Evolutionary conservation across 2,113 vertebrate genomes (phyloP), one percentile per base, ranked within the genome.

Genomic region (Sceloporus undulatus): DNA sequence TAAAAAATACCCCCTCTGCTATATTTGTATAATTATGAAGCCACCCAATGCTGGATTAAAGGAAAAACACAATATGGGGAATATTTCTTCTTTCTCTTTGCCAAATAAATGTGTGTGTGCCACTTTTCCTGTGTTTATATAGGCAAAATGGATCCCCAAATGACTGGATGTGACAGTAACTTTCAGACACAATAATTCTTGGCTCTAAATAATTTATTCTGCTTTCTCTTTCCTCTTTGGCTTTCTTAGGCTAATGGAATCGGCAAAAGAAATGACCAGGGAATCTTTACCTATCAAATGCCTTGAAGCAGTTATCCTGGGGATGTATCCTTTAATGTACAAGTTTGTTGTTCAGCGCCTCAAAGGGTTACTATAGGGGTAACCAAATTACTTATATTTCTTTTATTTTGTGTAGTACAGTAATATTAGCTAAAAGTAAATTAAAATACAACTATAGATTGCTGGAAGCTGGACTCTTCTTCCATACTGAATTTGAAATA

Each of bases 231-330:
- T 79, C n/a, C 18, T 83, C 16, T 29, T 6, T 23, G 11, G 48
- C 87, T 85, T 84, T 86, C 83, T 84, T 91, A 99, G 99, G 97
- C 96, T 99, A 90, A 99, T 99, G 98, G 99, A 99, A 95, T 98
- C 98, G 1, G 99, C 98, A 19, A 98, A 96, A 96, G 99, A 99
- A 97, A 98, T 98, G 98, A 98, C 98, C 94, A 97, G 98, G 66
- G 99, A 99, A 95, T 98, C 98, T 88, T 95, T 99, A 92, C 99
- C 99, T 88, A 99, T 99, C 95, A 99, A 99, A 98, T 99, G 99
- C 96, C 98, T 99, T 80, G 99, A 99, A 96, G 99, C 99, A 25
- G 99, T 99, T 94, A 99, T 99, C 96, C 95, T 99, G 96, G 98
- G 98, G 94, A 98, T 99, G 99, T 99, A 99, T 99, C 99, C 98